Evolutionary conservation across 2,888 invertebrate species (phyloP).

Genomic region (Erebia palarica): DNA sequence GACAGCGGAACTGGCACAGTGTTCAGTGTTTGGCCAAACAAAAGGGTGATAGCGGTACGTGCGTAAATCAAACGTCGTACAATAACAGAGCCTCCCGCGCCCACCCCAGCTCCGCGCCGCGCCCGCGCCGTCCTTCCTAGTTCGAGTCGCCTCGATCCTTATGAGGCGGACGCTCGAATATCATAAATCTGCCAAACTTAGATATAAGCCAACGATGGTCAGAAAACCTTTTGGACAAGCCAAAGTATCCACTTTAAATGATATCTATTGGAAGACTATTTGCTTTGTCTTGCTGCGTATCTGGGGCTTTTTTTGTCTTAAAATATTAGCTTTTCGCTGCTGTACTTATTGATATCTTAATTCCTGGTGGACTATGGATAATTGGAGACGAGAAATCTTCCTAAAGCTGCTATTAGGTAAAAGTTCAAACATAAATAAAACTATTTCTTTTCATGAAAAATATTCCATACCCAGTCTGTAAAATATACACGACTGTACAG

Average conservation of each 20-base stretch:
- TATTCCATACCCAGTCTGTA: neutral
- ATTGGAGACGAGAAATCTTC: neutral
- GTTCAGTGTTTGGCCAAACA: slow-evolving; percentile 78
- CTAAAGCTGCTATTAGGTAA: neutral
- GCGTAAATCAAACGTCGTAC: slow-evolving; percentile 82
- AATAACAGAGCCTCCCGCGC: slow-evolving; percentile 75
- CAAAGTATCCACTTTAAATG: slow-evolving; percentile 34
- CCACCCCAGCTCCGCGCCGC: slow-evolving; percentile 56
- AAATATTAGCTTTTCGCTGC: neutral
- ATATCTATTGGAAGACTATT: slow-evolving; percentile 15
- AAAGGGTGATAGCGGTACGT: slow-evolving; percentile 81
- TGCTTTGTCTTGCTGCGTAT: neutral
- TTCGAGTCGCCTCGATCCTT: slow-evolving; percentile 57
- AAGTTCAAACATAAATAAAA: neutral
- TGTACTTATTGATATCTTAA: neutral
- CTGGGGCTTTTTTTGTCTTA: neutral
- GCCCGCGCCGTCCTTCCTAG: slow-evolving; percentile 31
- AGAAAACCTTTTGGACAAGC: slow-evolving; percentile 48
- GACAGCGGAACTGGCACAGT: slow-evolving; percentile 73
- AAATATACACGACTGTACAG: neutral
- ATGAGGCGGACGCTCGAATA: slow-evolving; percentile 58
- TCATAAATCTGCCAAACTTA: slow-evolving; percentile 79
- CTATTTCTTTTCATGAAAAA: neutral
- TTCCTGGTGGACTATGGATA: too few species aligned
- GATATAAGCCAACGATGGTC: slow-evolving; percentile 61